These are phyloP conservation scores for Lutjanus campechanus DNA, from an alignment of 2,797 vertebrate species.

Conservation along the genomic window DNA sequence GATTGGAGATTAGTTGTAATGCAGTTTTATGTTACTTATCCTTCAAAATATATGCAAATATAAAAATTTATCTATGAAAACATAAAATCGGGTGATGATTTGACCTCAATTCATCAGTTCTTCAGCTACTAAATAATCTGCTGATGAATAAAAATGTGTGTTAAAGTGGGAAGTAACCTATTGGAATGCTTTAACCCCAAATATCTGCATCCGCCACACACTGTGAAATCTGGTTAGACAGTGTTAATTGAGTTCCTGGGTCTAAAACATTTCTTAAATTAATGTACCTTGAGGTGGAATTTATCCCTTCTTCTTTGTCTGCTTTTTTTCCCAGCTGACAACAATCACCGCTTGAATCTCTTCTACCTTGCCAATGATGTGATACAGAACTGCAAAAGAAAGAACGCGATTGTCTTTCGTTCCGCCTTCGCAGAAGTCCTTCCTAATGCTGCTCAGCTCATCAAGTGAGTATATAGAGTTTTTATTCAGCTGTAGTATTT, in stretches of 20 bases:
- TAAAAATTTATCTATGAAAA: neutral
- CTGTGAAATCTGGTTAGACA: neutral
- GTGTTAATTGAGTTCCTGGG: neutral
- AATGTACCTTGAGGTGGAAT: neutral
- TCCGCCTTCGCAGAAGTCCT: slow-evolving; percentile 94
- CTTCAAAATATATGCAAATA: neutral
- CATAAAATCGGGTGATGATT: neutral
- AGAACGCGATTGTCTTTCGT: slow-evolving; percentile 94
- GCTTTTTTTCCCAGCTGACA: slow-evolving; percentile 86
- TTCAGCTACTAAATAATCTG: neutral
- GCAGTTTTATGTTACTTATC: too few relatives aligned
- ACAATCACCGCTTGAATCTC: slow-evolving; percentile 95
- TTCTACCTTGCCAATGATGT: slow-evolving; percentile 98
- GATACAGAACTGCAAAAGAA: slow-evolving; percentile 99
- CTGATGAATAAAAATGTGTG: neutral
- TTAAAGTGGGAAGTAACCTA: neutral
- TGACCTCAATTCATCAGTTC: neutral
- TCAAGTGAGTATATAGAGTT: slow-evolving; percentile 88
- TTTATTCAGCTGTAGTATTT: neutral
- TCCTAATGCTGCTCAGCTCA: slow-evolving; percentile 91
- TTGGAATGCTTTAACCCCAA: neutral
- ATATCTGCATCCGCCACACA: neutral
- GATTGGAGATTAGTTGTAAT: neutral
- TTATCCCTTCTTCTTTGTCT: neutral
- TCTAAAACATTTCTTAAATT: neutral